These are phyloP conservation scores for Hartigia nigra DNA, from an alignment of 2,888 invertebrate species.

Conservation along the genomic window DNA sequence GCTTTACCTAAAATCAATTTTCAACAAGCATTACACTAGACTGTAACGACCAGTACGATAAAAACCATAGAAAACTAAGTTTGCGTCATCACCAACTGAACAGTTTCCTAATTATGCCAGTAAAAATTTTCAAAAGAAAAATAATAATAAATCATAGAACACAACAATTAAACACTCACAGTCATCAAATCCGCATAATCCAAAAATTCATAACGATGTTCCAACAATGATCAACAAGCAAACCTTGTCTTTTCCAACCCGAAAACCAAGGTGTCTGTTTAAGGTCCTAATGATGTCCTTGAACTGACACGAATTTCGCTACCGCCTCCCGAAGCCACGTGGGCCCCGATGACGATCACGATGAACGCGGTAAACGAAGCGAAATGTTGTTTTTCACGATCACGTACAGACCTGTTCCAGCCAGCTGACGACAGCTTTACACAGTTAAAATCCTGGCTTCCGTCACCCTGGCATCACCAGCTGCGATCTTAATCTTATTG, in stretches of 20 bases:
- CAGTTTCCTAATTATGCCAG: not conserved
- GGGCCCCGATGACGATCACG: not conserved
- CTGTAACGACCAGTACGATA: not conserved
- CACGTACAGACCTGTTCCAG: constrained; percentile 3
- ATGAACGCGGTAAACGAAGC: not conserved
- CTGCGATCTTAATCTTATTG: not conserved
- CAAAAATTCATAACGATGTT: not conserved
- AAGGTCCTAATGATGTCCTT: not conserved
- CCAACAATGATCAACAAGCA: not conserved
- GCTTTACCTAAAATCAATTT: not conserved
- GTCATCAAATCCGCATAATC: not conserved
- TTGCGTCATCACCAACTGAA: not conserved
- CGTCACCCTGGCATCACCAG: constrained; percentile 1
- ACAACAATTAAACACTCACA: not conserved
- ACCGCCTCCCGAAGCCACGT: not conserved
- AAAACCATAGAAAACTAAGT: not conserved
- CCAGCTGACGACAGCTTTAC: constrained; percentile 21
- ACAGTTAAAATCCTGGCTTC: not conserved
- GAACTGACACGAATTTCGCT: not conserved
- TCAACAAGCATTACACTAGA: not conserved
- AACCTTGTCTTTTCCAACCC: not conserved
- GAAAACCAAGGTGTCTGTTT: not conserved
- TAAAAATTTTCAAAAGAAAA: not conserved
- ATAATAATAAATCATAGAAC: not conserved
- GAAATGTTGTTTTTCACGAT: not conserved